Base-by-base conservation (phyloP, 1,140 invertebrate genomes). In the Procambarus clarkii region DNA sequence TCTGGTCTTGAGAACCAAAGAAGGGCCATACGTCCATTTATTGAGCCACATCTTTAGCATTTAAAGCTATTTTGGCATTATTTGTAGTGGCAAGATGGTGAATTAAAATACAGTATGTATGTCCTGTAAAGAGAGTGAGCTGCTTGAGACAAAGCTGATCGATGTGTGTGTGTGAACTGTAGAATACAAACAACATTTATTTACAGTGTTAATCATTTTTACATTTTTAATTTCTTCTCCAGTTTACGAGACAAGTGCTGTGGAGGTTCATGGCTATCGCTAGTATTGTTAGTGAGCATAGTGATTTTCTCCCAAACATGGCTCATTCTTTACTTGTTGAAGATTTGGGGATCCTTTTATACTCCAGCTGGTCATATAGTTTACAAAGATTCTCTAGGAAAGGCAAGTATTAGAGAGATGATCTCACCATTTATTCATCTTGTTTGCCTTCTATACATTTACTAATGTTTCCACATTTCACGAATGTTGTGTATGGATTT, bases 281-380 rank as follows among this genome's bases (percentile, higher is more conserved):
- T 86, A n/a, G 85, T 34, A 18, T 44, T 86, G 45, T 5, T 86
- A 8, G 24, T 86, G 48, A 78, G 46, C 78, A 74, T 86, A 46
- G 85, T 86, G 74, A 78, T 58, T 24, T 21, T 60, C 9, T 58
- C 85, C 11, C 85, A 86, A 24, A n/a, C 76, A 11, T 86, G 46
- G 48, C 71, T 86, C 15, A 7, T 77, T 58, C 24, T 86, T 7
- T 86, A 86, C 85, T 18, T 86, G 8, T 9, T 76, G 2, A 78
- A 34, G 9, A 45, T 24, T 50, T 86, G 74, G 74, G 74, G 44
- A n/a, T 21, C 85, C 48, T 15, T 50, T 44, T 77, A 86, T 54
- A 86, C 71, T 58, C 85, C 74, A 58, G 79, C n/a, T 81, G 79
- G 79, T 34, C 79, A 81, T n/a, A 1, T 86, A 15, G 74, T 86